Conservation (phyloP, 2,888 invertebrate genomes). For the Drosophila colorata region DNA sequence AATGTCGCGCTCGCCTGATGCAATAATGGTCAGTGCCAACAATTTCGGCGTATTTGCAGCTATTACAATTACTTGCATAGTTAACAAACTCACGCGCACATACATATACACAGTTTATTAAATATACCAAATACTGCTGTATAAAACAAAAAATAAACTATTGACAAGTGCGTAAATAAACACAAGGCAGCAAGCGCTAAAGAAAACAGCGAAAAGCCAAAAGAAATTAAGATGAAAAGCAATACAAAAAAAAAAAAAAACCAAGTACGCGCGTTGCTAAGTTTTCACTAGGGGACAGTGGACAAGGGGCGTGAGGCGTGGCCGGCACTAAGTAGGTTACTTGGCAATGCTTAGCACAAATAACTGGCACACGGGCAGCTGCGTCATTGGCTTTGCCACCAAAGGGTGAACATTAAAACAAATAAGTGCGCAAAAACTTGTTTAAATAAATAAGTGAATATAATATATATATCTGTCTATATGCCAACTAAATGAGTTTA, state of each 20-base stretch:
- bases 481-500: slow-evolving; percentile 28
- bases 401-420: slow-evolving; percentile 40
- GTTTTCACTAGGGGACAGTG: slow-evolving; percentile 50
- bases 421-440: slow-evolving; percentile 35
- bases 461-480: slow-evolving; percentile 17
- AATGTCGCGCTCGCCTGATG: slow-evolving; percentile 74
- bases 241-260: slow-evolving; percentile 48
- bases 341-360: slow-evolving; percentile 76
- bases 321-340: slow-evolving; percentile 67
- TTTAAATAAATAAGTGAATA: slow-evolving; percentile 38
- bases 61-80: slow-evolving; percentile 36
- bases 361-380: slow-evolving; percentile 67
- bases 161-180: slow-evolving; percentile 57
- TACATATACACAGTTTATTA: slow-evolving; percentile 15
- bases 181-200: slow-evolving; percentile 34
- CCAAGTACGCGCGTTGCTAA: slow-evolving; percentile 68
- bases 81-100: slow-evolving; percentile 27
- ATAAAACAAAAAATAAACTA: slow-evolving; percentile 35
- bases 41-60: slow-evolving; percentile 42
- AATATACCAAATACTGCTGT: slow-evolving; percentile 40
- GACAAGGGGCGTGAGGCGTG: slow-evolving; percentile 11
- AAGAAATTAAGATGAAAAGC: slow-evolving; percentile 18
- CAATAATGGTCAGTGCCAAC: slow-evolving; percentile 69
- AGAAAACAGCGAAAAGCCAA: slow-evolving; percentile 8
- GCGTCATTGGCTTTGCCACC: slow-evolving; percentile 57